A percentile compares a stretch with the other conserved stretches of the same genome.
Evolutionary conservation across 2,797 vertebrate genomes (phyloP).

Genomic region (Typhlichthys subterraneus): DNA sequence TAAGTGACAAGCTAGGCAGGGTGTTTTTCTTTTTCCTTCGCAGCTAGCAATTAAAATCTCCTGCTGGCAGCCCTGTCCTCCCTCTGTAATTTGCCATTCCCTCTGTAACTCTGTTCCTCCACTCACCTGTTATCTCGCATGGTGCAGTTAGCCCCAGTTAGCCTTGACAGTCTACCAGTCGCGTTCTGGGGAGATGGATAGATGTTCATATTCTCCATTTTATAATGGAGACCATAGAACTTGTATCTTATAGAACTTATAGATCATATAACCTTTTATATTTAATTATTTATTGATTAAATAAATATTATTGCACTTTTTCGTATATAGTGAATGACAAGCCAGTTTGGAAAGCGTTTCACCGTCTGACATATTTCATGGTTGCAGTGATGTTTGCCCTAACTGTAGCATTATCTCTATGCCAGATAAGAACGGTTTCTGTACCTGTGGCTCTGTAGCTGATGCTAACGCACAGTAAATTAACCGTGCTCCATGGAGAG

Average conservation of each 20-base stretch:
- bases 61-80: background rate
- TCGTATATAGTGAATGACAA: too few species aligned
- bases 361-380: background rate
- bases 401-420: background rate
- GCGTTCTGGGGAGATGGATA: too few species aligned
- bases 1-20: background rate
- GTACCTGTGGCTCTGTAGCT: background rate
- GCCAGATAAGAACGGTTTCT: constrained; percentile 5
- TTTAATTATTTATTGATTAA: too few species aligned
- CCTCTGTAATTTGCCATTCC: constrained; percentile 15
- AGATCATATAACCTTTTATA: too few species aligned
- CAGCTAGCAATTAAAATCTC: constrained; percentile 20
- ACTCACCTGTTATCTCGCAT: too few species aligned
- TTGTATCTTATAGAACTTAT: too few species aligned
- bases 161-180: background rate
- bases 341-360: background rate
- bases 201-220: too few species aligned
- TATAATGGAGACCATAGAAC: too few species aligned
- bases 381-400: constrained; percentile 3
- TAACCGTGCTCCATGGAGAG: background rate
- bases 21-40: constrained; percentile 3
- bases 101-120: constrained; percentile 9
- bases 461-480: background rate
- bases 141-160: too few species aligned
- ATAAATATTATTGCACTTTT: too few species aligned